Base-by-base conservation (phyloP, 1,140 invertebrate species). In the Drosophila pallidifrons region DNA sequence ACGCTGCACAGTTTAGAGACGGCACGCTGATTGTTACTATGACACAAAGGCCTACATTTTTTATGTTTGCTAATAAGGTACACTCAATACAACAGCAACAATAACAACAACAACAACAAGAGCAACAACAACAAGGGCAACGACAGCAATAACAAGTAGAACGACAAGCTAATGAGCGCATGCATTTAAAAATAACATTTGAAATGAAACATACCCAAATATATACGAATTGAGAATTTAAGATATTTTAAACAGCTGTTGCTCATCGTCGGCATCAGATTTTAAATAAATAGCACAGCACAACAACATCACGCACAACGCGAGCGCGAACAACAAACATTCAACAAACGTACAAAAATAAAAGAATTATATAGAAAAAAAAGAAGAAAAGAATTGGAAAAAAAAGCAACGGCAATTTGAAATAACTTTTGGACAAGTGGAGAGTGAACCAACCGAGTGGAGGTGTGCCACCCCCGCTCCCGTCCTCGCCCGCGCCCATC, bases 201-300 rank as follows among this genome's bases (percentile, higher is more conserved):
- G 49, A 80, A 85, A 80, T 87, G 82, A 87, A 86, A 82, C 77
- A 80, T 80, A 65, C 64, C 77, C 77, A 79, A 76, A 79, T 79
- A 80, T 80, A 77, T 45, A 77, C 66, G 79, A 83, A 91, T 81
- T 77, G 80, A 73, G 70, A 75, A 75, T 80, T 78, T 66, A 83
- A 91, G 83, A 76, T 91, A 82, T 87, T 79, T 81, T 68, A 91
- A 91, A 91, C 87, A 91, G 87, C 87, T 91, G 87, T 91, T 91
- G 88, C 82, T 81, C 80, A 82, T 91, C 87, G 88, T 49, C 55
- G 54, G 57, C 73, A 63, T 67, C 41, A 70, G 57, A 65, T 76
- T 51, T 75, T 67, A 61, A 81, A 85, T 77, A 58, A 88, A 82
- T 82, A 73, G 65, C 77, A 57, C 61, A 77, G 60, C 66, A 77